A percentile compares a stretch with the other conserved stretches of the same genome.
Evolutionary conservation across 2,888 invertebrate species (phyloP).

Genomic region (Drosophila paramelanica): DNA sequence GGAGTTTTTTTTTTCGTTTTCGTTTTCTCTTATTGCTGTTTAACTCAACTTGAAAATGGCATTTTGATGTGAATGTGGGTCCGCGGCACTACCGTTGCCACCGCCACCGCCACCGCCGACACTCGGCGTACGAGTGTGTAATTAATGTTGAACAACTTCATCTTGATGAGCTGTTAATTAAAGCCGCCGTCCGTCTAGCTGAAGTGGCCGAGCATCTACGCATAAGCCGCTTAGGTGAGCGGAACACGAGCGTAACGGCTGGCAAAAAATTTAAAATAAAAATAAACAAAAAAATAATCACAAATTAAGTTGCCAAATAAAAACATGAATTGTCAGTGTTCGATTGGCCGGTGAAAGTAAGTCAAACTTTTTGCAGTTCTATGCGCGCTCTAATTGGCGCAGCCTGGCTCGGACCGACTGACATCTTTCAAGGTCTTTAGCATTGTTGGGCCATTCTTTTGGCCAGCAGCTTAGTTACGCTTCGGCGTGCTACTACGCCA

Average conservation of each 20-base stretch:
- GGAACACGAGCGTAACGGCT: conserved; percentile 63
- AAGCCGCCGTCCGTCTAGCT: conserved; percentile 49
- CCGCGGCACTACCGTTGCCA: conserved; percentile 55
- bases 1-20: conserved; percentile 27
- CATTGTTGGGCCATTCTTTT: conserved; percentile 53
- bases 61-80: conserved; percentile 61
- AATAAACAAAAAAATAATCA: conserved; percentile 17
- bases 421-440: conserved; percentile 69
- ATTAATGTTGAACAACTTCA: conserved; percentile 77
- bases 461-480: conserved; percentile 68
- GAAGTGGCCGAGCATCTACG: conserved; percentile 20
- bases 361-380: conserved; percentile 67
- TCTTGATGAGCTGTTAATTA: conserved; percentile 79
- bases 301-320: conserved; percentile 58
- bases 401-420: conserved; percentile 35
- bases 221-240: conserved; percentile 72
- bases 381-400: conserved; percentile 68
- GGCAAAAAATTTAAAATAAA: conserved; percentile 27
- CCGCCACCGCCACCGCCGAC: conserved; percentile 24
- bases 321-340: conserved; percentile 54
- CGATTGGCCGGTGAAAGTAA: conserved; percentile 68
- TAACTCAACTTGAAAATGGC: conserved; percentile 57
- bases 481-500: conserved; percentile 63
- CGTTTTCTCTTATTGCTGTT: conserved; percentile 34
- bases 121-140: conserved; percentile 60